Conservation (phyloP, 2,888 invertebrate genomes). For the Cactoblastis cactorum region DNA sequence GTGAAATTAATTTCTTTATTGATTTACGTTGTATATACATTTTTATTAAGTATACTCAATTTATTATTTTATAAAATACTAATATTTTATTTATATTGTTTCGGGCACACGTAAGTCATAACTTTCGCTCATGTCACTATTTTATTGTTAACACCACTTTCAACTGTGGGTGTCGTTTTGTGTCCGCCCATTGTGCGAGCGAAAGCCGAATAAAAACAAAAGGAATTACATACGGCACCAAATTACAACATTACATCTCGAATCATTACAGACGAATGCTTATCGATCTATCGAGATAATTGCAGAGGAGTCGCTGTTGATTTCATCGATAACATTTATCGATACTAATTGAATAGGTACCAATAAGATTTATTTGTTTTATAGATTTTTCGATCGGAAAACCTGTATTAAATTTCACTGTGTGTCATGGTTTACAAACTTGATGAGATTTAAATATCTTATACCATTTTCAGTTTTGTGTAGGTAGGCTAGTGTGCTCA, state of each 20-base stretch:
- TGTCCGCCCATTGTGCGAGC: conserved; percentile 56
- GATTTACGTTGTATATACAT: no score
- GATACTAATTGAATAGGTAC: background rate
- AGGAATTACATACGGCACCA: conserved; percentile 40
- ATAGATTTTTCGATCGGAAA: background rate
- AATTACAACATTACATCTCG: conserved; percentile 18
- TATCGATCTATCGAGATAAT: conserved; percentile 15
- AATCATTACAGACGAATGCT: conserved; percentile 17
- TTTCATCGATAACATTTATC: conserved; percentile 1
- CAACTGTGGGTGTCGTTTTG: conserved; percentile 59
- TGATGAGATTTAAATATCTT: no score
- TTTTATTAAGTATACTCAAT: no score
- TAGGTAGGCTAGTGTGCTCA: no score
- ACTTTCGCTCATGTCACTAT: conserved; percentile 59
- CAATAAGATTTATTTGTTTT: background rate
- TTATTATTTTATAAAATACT: no score
- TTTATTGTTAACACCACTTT: conserved; percentile 55
- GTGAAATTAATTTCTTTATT: no score
- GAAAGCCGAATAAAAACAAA: conserved; percentile 67
- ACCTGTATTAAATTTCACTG: no score
- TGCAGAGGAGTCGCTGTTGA: background rate
- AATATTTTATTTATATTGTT: conserved; percentile 29
- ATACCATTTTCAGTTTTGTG: no score
- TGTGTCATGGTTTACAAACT: background rate
- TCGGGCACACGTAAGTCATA: conserved; percentile 45